phyloP scores from a whole-genome alignment of 2,113 vertebrate genomes.

The Herpetotheres cachinnans region DNA sequence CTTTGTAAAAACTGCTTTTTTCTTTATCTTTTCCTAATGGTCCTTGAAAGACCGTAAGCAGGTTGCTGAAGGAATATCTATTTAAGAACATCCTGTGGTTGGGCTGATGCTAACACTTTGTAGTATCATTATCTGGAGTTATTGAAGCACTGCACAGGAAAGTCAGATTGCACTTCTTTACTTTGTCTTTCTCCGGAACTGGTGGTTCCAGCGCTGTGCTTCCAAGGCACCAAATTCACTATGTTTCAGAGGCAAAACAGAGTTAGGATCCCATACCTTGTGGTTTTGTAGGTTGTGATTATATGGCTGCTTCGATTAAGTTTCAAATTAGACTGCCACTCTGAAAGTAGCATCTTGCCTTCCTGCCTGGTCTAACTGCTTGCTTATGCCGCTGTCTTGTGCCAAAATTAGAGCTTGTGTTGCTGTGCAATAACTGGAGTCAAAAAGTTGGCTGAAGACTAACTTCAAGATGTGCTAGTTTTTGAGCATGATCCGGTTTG shows the following conservation, averaged over 20 bases:
- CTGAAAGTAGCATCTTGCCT: background rate
- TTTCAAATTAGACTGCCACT: background rate
- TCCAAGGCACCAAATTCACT: background rate
- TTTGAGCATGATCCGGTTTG: background rate
- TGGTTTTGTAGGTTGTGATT: background rate
- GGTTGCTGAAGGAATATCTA: background rate
- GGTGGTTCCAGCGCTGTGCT: background rate
- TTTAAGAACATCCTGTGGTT: background rate
- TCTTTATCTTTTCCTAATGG: slow-evolving; percentile 3
- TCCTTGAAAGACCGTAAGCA: background rate
- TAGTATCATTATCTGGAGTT: background rate
- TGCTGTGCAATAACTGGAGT: background rate
- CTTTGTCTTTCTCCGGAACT: background rate
- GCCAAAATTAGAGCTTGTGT: background rate
- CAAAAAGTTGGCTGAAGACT: background rate
- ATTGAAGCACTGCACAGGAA: background rate
- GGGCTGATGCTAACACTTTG: background rate
- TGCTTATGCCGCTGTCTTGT: background rate
- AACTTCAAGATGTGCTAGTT: background rate
- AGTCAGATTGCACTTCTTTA: background rate
- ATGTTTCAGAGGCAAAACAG: background rate
- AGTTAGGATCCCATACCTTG: background rate
- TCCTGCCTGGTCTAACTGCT: background rate
- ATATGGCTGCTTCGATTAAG: background rate
- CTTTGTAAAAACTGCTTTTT: background rate